Percentiles rank a stretch among this genome's conserved stretches.
Conservation (phyloP, 2,888 invertebrate genomes). For the Hypercompe scribonia region DNA sequence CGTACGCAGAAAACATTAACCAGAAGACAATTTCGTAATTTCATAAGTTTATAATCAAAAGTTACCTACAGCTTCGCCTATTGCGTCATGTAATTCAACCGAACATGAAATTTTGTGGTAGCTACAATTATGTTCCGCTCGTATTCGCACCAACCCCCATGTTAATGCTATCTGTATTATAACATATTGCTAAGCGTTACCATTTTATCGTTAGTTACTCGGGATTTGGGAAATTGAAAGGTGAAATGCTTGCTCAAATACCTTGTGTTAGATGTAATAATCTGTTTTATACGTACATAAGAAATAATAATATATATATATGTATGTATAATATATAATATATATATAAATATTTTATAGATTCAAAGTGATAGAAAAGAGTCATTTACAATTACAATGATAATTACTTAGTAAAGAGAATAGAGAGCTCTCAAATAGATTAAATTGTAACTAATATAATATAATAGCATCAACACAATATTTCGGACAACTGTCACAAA, state of each 20-base stretch:
- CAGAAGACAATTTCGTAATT: conserved; percentile 41
- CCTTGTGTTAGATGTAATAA: not conserved
- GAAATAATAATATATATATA: too few species aligned
- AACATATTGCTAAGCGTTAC: conserved; percentile 5
- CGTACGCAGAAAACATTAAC: conserved; percentile 27
- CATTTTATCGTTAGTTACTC: conserved; percentile 1
- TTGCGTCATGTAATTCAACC: conserved; percentile 62
- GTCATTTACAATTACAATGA: too few species aligned
- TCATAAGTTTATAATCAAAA: conserved; percentile 56
- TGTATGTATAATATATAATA: too few species aligned
- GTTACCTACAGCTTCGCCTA: conserved; percentile 43
- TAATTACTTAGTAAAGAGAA: too few species aligned
- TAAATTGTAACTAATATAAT: too few species aligned
- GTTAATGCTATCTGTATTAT: conserved; percentile 12
- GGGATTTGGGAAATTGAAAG: conserved; percentile 22
- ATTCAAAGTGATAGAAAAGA: too few species aligned
- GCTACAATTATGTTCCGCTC: conserved; percentile 59
- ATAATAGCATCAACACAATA: too few species aligned
- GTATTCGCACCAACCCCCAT: conserved; percentile 44
- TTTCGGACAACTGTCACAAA: too few species aligned
- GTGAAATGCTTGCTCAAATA: not conserved
- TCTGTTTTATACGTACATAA: not conserved
- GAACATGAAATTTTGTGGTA: conserved; percentile 65
- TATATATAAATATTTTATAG: too few species aligned
- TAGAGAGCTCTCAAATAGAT: too few species aligned